phyloP scores from a whole-genome alignment of 2,797 vertebrate genomes.

The Coregonus sp. region DNA sequence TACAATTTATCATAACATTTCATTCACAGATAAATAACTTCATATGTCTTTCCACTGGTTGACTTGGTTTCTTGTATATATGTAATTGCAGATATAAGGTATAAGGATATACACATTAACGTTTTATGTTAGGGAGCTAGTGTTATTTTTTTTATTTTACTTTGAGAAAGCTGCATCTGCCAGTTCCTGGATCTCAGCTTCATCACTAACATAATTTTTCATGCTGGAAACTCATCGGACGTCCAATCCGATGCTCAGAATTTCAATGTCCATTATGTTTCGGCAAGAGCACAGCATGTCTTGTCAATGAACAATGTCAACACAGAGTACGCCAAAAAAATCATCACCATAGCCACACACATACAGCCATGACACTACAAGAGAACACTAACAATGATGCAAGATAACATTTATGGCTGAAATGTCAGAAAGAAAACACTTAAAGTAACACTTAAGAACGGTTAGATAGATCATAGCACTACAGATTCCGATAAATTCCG shows the following conservation, averaged over 20 bases:
- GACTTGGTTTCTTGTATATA: slow-evolving; percentile 33
- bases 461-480: slow-evolving; percentile 76
- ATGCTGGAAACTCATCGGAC: slow-evolving; percentile 47
- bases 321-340: slow-evolving; percentile 71
- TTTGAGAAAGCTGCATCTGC: slow-evolving; percentile 35
- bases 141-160: slow-evolving; percentile 32
- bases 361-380: slow-evolving; percentile 72
- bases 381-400: slow-evolving; percentile 75
- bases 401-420: slow-evolving; percentile 71
- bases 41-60: slow-evolving; percentile 39
- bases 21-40: slow-evolving; percentile 49
- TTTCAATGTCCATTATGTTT: slow-evolving; percentile 69
- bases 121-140: slow-evolving; percentile 31
- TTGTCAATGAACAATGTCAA: slow-evolving; percentile 68
- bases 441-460: slow-evolving; percentile 74
- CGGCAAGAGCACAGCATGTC: slow-evolving; percentile 81
- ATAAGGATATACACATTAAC: slow-evolving; percentile 26
- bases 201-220: slow-evolving; percentile 45
- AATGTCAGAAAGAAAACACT: slow-evolving; percentile 73
- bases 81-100: slow-evolving; percentile 38
- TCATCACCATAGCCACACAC: slow-evolving; percentile 74
- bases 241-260: slow-evolving; percentile 51
- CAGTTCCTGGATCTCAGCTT: slow-evolving; percentile 23
- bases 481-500: slow-evolving; percentile 75
- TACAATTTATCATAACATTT: slow-evolving; percentile 52